These are phyloP conservation scores for Paramuricea clavata DNA, from an alignment of 92 coral and sea anemone species.

Conservation along the genomic window DNA sequence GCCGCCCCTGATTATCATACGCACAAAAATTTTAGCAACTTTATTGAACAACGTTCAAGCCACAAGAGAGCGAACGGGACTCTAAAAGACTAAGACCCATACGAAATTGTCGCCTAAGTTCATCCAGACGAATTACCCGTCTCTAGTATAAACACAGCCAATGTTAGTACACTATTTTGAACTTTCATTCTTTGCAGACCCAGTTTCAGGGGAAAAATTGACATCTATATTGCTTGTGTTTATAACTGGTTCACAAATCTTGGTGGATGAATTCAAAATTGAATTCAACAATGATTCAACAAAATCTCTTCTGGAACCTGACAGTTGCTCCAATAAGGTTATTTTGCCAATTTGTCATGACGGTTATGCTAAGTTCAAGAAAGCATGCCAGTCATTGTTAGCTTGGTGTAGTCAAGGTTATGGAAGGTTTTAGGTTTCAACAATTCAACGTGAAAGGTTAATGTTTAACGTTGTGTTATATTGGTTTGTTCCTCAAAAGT, in stretches of 20 bases:
- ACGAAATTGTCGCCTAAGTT: not conserved
- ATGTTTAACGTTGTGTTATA: not conserved
- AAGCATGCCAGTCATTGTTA: slow-evolving; percentile 13
- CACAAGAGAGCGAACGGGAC: no score
- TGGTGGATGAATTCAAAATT: slow-evolving; percentile 31
- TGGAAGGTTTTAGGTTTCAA: slow-evolving; percentile 30
- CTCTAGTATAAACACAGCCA: no score
- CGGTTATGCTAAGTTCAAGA: slow-evolving; percentile 18
- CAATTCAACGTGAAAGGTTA: not conserved
- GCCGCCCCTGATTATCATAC: no score
- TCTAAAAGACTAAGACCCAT: not conserved
- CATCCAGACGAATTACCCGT: no score
- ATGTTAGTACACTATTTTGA: not conserved
- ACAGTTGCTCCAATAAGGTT: slow-evolving; percentile 35
- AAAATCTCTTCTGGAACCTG: slow-evolving; percentile 35
- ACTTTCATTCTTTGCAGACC: slow-evolving; percentile 22
- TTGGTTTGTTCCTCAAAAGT: no score
- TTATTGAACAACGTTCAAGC: no score
- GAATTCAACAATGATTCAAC: slow-evolving; percentile 31
- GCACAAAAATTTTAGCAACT: no score
- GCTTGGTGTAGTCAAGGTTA: slow-evolving; percentile 30
- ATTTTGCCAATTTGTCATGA: slow-evolving; percentile 29
- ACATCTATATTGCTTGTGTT: slow-evolving; percentile 29
- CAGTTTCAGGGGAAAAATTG: slow-evolving; percentile 22
- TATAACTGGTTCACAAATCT: slow-evolving; percentile 32